A percentile compares a stretch with the other conserved stretches of the same genome.
phyloP scores from a whole-genome alignment of 2,113 vertebrate species.

The Eolophus roseicapilla region DNA sequence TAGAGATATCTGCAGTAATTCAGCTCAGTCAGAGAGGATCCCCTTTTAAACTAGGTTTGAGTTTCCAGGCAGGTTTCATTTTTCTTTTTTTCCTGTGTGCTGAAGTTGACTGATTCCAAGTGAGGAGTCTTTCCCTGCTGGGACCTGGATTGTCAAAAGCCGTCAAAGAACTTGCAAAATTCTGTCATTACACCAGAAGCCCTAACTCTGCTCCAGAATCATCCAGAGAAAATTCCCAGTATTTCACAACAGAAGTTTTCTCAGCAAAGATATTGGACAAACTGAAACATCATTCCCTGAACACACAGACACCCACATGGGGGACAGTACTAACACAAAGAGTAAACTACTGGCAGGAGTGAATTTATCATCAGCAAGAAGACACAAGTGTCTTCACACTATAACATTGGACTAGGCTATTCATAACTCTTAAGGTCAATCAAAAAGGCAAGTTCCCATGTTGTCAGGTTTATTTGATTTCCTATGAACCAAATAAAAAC shows the following conservation, averaged over 20 bases:
- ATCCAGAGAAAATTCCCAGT: background rate
- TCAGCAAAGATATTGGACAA: background rate
- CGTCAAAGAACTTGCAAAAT: conserved; percentile 19
- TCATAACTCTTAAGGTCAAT: background rate
- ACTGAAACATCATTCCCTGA: background rate
- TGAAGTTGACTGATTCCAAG: conserved; percentile 22
- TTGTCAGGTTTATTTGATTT: background rate
- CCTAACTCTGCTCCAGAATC: background rate
- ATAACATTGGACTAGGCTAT: background rate
- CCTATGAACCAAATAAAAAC: background rate
- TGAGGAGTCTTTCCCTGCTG: background rate
- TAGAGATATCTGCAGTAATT: background rate
- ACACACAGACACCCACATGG: background rate
- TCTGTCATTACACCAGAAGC: background rate
- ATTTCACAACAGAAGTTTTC: background rate
- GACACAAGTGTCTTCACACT: background rate
- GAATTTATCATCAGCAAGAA: background rate
- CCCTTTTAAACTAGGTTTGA: background rate
- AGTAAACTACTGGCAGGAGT: background rate
- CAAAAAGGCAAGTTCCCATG: background rate
- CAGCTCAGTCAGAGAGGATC: background rate
- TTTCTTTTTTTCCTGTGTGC: background rate
- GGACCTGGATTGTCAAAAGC: conserved; percentile 30
- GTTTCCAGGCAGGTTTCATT: background rate
- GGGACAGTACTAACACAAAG: background rate